These are phyloP conservation scores for Myathropa florea DNA, from an alignment of 2,888 invertebrate species.

Conservation along the genomic window DNA sequence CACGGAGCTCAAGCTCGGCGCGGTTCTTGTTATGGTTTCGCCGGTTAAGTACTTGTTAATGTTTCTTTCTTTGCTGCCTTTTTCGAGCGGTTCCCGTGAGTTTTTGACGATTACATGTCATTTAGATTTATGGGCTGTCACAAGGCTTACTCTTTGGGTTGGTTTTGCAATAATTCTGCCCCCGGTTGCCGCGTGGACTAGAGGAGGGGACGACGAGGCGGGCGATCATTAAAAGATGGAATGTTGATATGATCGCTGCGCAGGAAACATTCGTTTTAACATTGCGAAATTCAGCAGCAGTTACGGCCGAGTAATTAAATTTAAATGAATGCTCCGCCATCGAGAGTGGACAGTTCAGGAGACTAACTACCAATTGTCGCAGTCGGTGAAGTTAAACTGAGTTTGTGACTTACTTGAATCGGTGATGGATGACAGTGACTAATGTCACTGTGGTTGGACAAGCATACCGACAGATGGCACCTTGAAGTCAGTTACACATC, in stretches of 20 bases:
- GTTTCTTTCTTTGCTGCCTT: conserved; percentile 14
- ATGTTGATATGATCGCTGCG: conserved; percentile 57
- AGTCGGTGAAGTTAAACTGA: neutral
- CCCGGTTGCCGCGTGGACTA: neutral
- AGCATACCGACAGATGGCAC: neutral
- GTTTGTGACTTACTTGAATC: neutral
- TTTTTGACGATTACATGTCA: conserved; percentile 73
- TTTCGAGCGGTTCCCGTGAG: conserved; percentile 44
- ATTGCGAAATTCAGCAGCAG: conserved; percentile 50
- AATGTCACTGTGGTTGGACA: neutral
- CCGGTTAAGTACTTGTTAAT: conserved; percentile 54
- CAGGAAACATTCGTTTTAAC: conserved; percentile 57
- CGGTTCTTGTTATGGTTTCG: conserved; percentile 57
- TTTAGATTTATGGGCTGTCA: conserved; percentile 75
- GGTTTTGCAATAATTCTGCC: conserved; percentile 42
- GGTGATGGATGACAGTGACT: neutral
- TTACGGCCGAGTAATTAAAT: conserved; percentile 55
- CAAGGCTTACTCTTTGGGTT: conserved; percentile 64
- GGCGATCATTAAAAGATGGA: conserved; percentile 67
- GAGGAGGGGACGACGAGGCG: neutral
- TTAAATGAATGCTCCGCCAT: conserved; percentile 45
- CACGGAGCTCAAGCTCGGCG: neutral
- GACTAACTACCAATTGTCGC: conserved; percentile 7
- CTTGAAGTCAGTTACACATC: neutral
- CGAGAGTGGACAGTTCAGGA: conserved; percentile 35